Evolutionary conservation across 1,140 invertebrate species (phyloP), one percentile per base, ranked within the genome.

Genomic region (Cotesia glomerata): DNA sequence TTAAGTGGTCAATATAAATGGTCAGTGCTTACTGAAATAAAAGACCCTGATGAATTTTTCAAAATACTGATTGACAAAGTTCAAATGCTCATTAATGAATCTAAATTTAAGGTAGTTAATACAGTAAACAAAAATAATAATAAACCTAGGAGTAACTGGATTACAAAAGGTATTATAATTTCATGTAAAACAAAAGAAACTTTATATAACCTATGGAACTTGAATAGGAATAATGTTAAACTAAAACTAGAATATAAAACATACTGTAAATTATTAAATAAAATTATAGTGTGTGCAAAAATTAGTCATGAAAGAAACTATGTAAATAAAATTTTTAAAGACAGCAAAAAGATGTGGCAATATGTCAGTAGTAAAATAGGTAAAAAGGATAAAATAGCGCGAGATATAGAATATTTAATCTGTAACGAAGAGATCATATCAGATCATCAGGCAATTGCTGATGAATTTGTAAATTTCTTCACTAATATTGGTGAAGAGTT

Each of bases 121-220:
- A 13, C 2, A 5, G 4, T n/a, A n/a, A n/a, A 13, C 0, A 52
- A 16, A 13, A 11, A 13, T 13, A 52, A 52, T 13, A 52, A 4
- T 13, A 13, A 11, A 52, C 8, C 51, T n/a, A 2, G 51, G 13
- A 52, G 51, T 5, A 52, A 4, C 13, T 52, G 51, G 51, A 52
- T 52, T 0, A 52, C 51, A 52, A 13, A 13, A 52, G 51, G 51
- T 52, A n/a, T 52, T 4, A 52, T 52, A 4, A 16, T n/a, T 4
- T 52, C 51, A 0, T 52, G 51, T 13, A 13, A 52, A 13, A 52
- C 51, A 4, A 70, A 58, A 77, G 18, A 72, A 75, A 71, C 16
- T 14, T 73, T 65, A 56, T 73, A 71, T 71, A 49, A 75, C 72
- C 70, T 76, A 72, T 74, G 66, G 74, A 73, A 52, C 5, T 9